These are phyloP conservation scores for Rhagonycha lutea DNA, from an alignment of 2,888 invertebrate genomes.

Conservation along the genomic window DNA sequence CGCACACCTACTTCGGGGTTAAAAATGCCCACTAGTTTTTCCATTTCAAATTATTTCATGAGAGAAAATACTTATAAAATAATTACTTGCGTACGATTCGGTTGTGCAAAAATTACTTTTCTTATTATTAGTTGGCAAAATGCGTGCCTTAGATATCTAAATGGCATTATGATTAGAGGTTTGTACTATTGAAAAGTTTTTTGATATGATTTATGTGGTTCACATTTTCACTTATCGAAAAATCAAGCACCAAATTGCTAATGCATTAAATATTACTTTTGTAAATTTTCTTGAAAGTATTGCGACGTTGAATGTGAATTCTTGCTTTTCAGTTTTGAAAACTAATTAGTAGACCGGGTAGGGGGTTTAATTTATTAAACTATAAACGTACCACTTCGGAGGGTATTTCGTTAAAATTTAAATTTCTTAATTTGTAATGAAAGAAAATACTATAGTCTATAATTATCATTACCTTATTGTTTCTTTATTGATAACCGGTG, in stretches of 20 bases:
- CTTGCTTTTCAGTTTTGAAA: background rate
- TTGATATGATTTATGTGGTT: background rate
- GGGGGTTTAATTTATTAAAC: background rate
- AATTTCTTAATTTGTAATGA: background rate
- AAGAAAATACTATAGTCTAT: slow-evolving; percentile 9
- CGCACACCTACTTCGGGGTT: background rate
- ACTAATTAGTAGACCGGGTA: background rate
- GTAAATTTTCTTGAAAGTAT: background rate
- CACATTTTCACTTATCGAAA: background rate
- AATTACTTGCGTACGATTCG: background rate
- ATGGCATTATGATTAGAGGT: background rate
- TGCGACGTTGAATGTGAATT: background rate
- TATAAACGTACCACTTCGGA: too few species aligned
- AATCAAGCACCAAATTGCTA: background rate
- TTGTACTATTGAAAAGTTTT: background rate
- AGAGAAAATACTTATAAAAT: background rate
- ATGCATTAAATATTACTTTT: background rate
- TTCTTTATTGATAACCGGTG: background rate
- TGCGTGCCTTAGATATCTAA: background rate
- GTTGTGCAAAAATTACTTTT: background rate
- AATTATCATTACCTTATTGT: slow-evolving; percentile 7
- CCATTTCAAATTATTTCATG: background rate
- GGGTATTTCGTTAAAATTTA: background rate
- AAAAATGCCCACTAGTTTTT: background rate
- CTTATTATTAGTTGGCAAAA: background rate